Conservation (phyloP, 2,888 invertebrate genomes). For the Lomographa bimaculata region DNA sequence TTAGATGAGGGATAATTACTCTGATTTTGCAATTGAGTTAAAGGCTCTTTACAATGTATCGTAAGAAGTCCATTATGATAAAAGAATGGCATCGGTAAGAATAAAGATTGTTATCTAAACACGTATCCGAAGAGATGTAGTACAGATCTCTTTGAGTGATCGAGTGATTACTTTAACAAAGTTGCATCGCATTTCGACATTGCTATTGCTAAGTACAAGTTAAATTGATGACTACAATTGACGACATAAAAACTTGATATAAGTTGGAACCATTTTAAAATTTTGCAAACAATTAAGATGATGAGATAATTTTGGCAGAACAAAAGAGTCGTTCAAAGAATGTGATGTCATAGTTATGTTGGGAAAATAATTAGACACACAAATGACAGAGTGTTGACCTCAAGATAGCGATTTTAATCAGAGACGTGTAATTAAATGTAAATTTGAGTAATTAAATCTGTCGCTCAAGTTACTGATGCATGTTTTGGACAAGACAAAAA, state of each 20-base stretch:
- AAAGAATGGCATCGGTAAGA: conserved; percentile 31
- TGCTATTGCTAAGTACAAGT: conserved; percentile 8
- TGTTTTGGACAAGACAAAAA: conserved; percentile 22
- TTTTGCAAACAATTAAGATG: conserved; percentile 25
- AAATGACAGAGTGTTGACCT: conserved; percentile 37
- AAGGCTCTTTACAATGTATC: conserved; percentile 21
- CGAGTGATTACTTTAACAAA: conserved; percentile 30
- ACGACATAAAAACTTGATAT: conserved; percentile 11
- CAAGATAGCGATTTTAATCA: conserved; percentile 23
- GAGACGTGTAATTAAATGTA: conserved; percentile 29
- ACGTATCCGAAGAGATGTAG: conserved; percentile 26
- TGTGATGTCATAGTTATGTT: conserved; percentile 34
- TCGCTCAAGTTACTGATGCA: conserved; percentile 35
- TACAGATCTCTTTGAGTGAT: conserved; percentile 31
- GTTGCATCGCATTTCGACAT: conserved; percentile 28
- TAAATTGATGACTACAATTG: conserved; percentile 12
- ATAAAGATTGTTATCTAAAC: conserved; percentile 30
- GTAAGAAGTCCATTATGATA: conserved; percentile 33
- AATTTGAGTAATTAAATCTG: conserved; percentile 36
- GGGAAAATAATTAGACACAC: conserved; percentile 31
- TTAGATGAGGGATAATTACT: conserved; percentile 31
- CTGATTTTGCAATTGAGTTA: conserved; percentile 25
- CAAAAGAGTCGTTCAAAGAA: conserved; percentile 29
- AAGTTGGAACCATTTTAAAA: conserved; percentile 4
- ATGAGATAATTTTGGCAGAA: conserved; percentile 27